Percentiles rank a stretch among this genome's conserved stretches.
Evolutionary conservation across 92 coral and sea anemone genomes (phyloP).

Genomic region (Bergia sp.): DNA sequence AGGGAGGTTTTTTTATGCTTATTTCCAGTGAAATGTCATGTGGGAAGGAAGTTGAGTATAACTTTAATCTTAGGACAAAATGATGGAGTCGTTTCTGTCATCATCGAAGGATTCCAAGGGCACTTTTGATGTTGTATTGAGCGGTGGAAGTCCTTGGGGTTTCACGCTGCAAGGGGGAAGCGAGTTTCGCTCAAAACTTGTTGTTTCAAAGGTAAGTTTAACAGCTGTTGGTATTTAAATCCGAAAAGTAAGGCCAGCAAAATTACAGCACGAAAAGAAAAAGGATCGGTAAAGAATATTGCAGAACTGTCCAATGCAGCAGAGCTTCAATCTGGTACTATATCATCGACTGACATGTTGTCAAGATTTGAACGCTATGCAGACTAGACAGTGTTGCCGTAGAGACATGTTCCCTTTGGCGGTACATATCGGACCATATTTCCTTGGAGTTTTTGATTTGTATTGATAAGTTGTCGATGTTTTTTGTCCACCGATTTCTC

Average conservation of each 20-base stretch:
- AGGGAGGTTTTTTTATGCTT: slow-evolving; percentile 42
- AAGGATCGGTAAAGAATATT: slow-evolving; percentile 6
- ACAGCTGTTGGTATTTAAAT: not conserved
- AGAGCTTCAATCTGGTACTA: slow-evolving; percentile 17
- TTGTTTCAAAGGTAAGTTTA: slow-evolving; percentile 82
- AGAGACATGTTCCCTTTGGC: slow-evolving; percentile 38
- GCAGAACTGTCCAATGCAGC: slow-evolving; percentile 13
- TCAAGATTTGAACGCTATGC: slow-evolving; percentile 41
- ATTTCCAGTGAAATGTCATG: slow-evolving; percentile 55
- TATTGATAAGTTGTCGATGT: not conserved
- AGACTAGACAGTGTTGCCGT: slow-evolving; percentile 34
- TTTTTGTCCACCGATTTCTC: not conserved
- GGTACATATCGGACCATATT: not conserved
- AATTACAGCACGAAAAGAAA: not conserved
- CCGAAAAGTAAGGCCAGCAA: not conserved
- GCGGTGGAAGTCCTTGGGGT: slow-evolving; percentile 99
- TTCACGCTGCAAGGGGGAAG: slow-evolving; percentile 94
- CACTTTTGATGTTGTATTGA: slow-evolving; percentile 76
- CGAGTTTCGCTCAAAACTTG: slow-evolving; percentile 82
- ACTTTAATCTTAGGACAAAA: slow-evolving; percentile 16
- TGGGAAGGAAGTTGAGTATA: slow-evolving; percentile 15
- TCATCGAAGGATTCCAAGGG: slow-evolving; percentile 50
- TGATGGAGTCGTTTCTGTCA: slow-evolving; percentile 59
- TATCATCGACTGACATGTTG: slow-evolving; percentile 35
- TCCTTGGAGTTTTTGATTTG: not conserved